Percentiles rank a stretch among this genome's conserved stretches.
These are phyloP conservation scores for Aplysia californica DNA, from an alignment of 1,140 invertebrate genomes.

Conservation along the genomic window DNA sequence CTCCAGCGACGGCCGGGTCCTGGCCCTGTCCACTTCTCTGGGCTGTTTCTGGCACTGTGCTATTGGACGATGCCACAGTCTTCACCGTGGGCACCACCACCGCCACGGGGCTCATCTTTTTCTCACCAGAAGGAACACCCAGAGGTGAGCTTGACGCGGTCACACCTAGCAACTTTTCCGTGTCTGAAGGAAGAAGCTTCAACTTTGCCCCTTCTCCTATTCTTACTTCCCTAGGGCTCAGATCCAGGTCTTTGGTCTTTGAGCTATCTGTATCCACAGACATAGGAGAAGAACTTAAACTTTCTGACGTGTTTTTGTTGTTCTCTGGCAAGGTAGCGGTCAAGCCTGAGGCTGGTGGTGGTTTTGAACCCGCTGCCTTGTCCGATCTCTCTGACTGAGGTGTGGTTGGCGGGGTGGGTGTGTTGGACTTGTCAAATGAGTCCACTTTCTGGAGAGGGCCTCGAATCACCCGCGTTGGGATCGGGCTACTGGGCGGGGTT, in stretches of 20 bases:
- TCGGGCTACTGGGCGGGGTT: constrained; percentile 56
- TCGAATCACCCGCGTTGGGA: constrained; percentile 32
- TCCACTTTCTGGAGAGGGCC: constrained; percentile 49
- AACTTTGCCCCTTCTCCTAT: constrained; percentile 25
- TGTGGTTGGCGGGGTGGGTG: constrained; percentile 35
- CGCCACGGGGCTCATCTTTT: constrained; percentile 6
- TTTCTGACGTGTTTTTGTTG: too few species aligned
- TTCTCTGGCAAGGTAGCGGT: too few species aligned
- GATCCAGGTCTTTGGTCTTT: too few species aligned
- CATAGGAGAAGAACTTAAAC: too few species aligned
- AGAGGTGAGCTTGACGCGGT: too few species aligned
- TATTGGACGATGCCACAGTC: neutral
- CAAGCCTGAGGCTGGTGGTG: neutral
- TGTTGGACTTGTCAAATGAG: constrained; percentile 46
- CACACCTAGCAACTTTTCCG: too few species aligned
- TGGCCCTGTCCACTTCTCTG: too few species aligned
- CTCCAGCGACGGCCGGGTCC: neutral
- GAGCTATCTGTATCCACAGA: too few species aligned
- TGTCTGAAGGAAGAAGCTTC: too few species aligned
- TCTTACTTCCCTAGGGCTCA: constrained; percentile 22
- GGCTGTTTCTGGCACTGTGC: neutral
- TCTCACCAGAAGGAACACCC: too few species aligned
- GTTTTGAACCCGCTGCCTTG: neutral
- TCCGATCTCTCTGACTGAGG: constrained; percentile 5
- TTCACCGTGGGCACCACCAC: constrained; percentile 12